phyloP scores from a whole-genome alignment of 2,888 invertebrate species.

The Latheticus oryzae region DNA sequence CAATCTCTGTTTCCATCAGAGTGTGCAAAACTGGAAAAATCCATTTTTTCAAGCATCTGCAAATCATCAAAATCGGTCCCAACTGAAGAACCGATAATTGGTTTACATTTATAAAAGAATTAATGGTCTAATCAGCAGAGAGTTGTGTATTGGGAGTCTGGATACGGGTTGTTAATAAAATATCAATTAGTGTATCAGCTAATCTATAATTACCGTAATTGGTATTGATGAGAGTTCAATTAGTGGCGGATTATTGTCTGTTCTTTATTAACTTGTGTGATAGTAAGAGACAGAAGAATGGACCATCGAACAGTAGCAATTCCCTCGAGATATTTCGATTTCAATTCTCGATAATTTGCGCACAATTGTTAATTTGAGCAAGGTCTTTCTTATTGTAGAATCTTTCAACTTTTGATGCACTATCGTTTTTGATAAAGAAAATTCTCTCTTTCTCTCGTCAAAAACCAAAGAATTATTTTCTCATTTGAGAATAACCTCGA shows the following conservation, averaged over 20 bases:
- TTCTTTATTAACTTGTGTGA: neutral
- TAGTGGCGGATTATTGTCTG: slow-evolving; percentile 33
- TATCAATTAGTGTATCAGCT: slow-evolving; percentile 57
- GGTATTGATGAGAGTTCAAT: slow-evolving; percentile 58
- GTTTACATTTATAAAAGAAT: slow-evolving; percentile 32
- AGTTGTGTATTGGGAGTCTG: slow-evolving; percentile 23
- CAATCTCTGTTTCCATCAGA: too few relatives aligned
- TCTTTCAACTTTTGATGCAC: too few relatives aligned
- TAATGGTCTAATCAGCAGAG: slow-evolving; percentile 45
- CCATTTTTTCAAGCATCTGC: too few relatives aligned
- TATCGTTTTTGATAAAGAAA: too few relatives aligned
- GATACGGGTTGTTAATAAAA: slow-evolving; percentile 56
- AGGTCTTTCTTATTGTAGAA: too few relatives aligned
- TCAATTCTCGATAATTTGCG: slow-evolving; percentile 29
- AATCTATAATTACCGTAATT: slow-evolving; percentile 58
- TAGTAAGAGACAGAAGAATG: slow-evolving; percentile 3
- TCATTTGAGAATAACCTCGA: slow-evolving; percentile 49
- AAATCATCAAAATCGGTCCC: too few relatives aligned
- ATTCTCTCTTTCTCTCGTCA: too few relatives aligned
- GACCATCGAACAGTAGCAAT: slow-evolving; percentile 6
- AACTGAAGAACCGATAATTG: slow-evolving; percentile 29
- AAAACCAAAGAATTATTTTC: slow-evolving; percentile 52
- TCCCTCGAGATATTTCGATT: slow-evolving; percentile 10
- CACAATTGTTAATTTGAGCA: too few relatives aligned
- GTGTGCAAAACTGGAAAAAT: too few relatives aligned